A percentile compares a stretch with the other conserved stretches of the same genome.
phyloP scores from a whole-genome alignment of 2,113 vertebrate species.

The Excalfactoria chinensis region DNA sequence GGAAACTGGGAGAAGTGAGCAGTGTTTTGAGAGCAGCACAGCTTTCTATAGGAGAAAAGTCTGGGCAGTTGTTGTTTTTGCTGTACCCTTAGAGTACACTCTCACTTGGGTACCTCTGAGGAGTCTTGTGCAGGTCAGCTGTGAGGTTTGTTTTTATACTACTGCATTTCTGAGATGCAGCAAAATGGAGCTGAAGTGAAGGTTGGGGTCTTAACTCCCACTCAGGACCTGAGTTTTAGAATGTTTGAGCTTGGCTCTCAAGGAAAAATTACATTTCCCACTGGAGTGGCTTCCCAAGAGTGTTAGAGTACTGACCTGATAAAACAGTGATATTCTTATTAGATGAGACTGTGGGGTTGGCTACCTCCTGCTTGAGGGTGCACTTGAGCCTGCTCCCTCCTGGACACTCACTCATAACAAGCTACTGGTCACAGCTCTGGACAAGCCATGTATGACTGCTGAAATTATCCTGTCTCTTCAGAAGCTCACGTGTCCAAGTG shows the following conservation, averaged over 20 bases:
- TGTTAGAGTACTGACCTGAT: not conserved
- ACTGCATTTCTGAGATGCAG: not conserved
- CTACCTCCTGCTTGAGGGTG: not conserved
- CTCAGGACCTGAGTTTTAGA: not conserved
- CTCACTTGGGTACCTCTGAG: not conserved
- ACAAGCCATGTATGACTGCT: not conserved
- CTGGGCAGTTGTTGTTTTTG: not conserved
- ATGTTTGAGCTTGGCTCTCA: rapidly evolving
- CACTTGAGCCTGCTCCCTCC: not conserved
- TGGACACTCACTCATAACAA: not conserved
- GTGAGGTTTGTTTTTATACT: not conserved
- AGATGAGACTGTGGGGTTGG: not conserved
- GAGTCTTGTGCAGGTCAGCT: not conserved
- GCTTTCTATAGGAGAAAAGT: not conserved
- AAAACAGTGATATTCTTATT: not conserved
- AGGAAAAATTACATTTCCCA: not conserved
- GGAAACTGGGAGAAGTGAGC: not conserved
- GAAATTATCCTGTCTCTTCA: not conserved
- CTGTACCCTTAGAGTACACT: not conserved
- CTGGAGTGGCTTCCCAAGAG: not conserved
- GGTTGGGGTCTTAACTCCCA: rapidly evolving
- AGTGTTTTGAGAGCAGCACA: not conserved
- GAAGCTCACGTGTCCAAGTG: not conserved
- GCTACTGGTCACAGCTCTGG: not conserved
- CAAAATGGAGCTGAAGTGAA: not conserved